Evolutionary conservation across 2,888 invertebrate genomes (phyloP).

Genomic region (Tyria jacobaeae): DNA sequence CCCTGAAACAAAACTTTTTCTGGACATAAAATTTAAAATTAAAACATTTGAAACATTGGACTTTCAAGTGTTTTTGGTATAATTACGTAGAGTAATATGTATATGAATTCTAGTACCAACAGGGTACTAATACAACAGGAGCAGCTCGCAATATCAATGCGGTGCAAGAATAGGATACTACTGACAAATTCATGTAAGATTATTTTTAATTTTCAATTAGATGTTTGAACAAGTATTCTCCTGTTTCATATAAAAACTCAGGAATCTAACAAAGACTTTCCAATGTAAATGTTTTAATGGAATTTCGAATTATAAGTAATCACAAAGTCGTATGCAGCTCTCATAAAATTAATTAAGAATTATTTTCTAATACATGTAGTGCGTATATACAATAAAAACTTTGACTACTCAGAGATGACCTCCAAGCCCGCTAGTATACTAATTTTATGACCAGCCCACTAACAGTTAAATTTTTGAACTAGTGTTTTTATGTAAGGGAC

Average conservation of each 20-base stretch:
- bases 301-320: too few relatives aligned
- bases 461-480: too few relatives aligned
- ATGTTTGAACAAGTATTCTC: not conserved
- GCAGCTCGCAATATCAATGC: not conserved
- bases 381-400: too few relatives aligned
- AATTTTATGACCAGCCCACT: too few relatives aligned
- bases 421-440: too few relatives aligned
- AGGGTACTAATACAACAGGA: not conserved
- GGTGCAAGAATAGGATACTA: not conserved
- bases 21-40: not conserved
- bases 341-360: too few relatives aligned
- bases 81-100: not conserved
- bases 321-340: too few relatives aligned
- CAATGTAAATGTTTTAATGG: too few relatives aligned
- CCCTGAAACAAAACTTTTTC: not conserved
- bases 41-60: not conserved
- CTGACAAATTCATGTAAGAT: not conserved
- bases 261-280: too few relatives aligned
- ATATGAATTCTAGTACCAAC: not conserved
- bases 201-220: not conserved
- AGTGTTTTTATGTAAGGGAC: too few relatives aligned
- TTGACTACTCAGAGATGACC: too few relatives aligned
- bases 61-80: not conserved
- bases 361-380: too few relatives aligned
- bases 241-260: not conserved